Evolutionary conservation across 37 sponge, comb jelly and placozoan genomes (phyloP), one percentile per base, ranked within the genome.

Genomic region (Theonella swinhoei): DNA sequence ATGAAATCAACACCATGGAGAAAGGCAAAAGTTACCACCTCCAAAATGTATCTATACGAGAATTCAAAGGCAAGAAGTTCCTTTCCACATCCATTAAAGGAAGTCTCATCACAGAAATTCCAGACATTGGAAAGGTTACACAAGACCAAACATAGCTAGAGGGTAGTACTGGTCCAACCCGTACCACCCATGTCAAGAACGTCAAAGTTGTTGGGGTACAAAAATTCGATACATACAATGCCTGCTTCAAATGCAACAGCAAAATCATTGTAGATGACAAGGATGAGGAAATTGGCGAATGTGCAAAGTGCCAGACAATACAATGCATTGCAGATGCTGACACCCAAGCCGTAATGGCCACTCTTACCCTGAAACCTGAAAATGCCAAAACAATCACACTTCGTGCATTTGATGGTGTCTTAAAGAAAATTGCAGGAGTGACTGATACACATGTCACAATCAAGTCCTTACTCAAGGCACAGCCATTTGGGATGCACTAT

Each of bases 241-340:
- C 62, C 3, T 77, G 77, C 60, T 22, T 77, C 22, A 77, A 77
- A n/a, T n/a, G n/a, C n/a, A n/a, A n/a, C 29, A 63, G 61, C 17
- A 77, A 7, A 28, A 31, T 77, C 34, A 34, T 1, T 1, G 62
- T 9, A 1, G 62, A 47, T 54, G 63, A 31, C 22, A 63, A 77
- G 29, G 77, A 54, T 31, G 77, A 77, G 58, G 63, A 25, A 31
- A 29, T 77, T 26, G 61, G 62, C 5, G 63, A 77, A 2, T 77
- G 77, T 26, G 17, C 63, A 1, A 77, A 77, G 28, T 77, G 77
- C 31, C 28, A 54, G 4, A 77, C 36, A 23, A 59, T 61, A 30
- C 62, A 62, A 34, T 31, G 1, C 3, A 25, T 59, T 58, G n/a
- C n/a, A 26, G 62, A 32, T 11, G 77, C 29, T 7, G 29, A 14